Evolutionary conservation across 2,888 invertebrate species (phyloP).

Genomic region (Phymatocera aterrima): DNA sequence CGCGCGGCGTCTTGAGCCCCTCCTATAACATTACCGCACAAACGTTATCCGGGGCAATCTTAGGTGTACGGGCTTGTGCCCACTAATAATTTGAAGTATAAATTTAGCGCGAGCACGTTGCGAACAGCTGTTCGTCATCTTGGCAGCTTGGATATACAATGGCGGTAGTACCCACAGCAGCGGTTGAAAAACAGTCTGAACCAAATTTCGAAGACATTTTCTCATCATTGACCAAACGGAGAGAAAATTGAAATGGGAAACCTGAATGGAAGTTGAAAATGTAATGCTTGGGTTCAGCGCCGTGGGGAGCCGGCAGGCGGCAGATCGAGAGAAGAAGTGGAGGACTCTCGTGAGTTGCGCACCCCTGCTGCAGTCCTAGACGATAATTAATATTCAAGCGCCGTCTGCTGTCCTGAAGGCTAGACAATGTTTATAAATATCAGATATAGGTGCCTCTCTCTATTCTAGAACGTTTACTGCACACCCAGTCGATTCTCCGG

Average conservation of each 20-base stretch:
- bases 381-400: conserved; percentile 40
- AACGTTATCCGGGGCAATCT: not conserved
- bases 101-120: not conserved
- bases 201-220: no score
- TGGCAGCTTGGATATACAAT: not conserved
- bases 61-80: no score
- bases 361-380: conserved; percentile 23
- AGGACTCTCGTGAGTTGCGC: not conserved
- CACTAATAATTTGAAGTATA: not conserved
- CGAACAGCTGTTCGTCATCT: conserved; percentile 12
- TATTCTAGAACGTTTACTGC: not conserved
- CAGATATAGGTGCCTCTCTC: conserved; percentile 20
- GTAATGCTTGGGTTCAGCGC: no score
- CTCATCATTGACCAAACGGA: no score
- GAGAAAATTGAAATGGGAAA: no score
- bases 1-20: not conserved
- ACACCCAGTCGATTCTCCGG: not conserved
- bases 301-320: no score
- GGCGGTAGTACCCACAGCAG: no score
- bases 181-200: no score
- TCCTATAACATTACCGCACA: not conserved
- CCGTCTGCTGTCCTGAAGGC: conserved; percentile 36
- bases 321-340: no score
- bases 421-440: conserved; percentile 46
- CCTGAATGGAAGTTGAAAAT: no score